Evolutionary conservation across 2,888 invertebrate genomes (phyloP), one percentile per base, ranked within the genome.

Genomic region (Archaeoteleia sp.): DNA sequence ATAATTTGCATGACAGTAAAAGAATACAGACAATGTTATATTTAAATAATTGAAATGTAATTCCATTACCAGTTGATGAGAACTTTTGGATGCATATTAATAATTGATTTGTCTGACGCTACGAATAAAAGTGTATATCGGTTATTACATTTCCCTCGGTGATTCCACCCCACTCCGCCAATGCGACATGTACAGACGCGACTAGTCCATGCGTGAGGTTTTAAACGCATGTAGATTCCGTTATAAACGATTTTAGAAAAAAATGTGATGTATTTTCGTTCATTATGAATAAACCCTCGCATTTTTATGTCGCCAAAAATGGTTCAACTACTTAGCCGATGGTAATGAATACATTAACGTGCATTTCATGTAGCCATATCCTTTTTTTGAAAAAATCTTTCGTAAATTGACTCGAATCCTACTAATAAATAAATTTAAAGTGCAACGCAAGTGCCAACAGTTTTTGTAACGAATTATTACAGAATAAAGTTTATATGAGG

Each of bases 71-170:
- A 35, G 45, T 60, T 60, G 60, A 60, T 55, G 67, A 60, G 53
- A 37, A 67, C 46, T 67, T 67, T 49, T 37, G 53, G 25, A 66
- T 37, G 66, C 37, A 54, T 48, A 67, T 60, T 60, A 61, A 67
- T 67, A 61, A 61, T 67, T 67, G 55, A 67, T 61, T 67, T 48
- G 49, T 61, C 61, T 55, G 61, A 51, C 46, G 60, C 43, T 51
- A 43, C 35, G 34, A 43, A 49, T 54, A 60, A 66, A 57, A 58
- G 66, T 54, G 58, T 48, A 48, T 37, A 53, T 58, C 34, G 66
- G 53, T 66, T 60, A 66, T 60, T 55, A 55, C 51, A 45, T 40
- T 45, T 37, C 37, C 43, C 42, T 54, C 40, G 35, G 2, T 17
- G 37, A 45, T 34, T 61, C 46, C 15, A 20, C 23, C 25, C 12